Conservation (phyloP, 2,113 vertebrate genomes). For the Rhegmatorhina hoffmannsi region DNA sequence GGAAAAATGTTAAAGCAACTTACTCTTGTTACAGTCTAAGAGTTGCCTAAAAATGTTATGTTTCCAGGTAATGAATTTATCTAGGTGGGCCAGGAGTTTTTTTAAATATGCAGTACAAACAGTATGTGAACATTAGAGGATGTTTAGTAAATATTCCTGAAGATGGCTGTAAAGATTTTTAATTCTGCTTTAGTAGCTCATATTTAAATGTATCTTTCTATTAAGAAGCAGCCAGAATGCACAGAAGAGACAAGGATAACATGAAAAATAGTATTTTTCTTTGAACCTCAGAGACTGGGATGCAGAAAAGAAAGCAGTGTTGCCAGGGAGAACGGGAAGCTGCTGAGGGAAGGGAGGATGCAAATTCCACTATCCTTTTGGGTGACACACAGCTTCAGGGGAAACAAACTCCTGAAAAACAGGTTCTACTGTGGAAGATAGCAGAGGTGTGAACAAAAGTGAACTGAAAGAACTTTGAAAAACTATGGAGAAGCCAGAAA, state of each 20-base stretch:
- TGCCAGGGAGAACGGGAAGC: neutral
- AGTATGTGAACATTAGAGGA: neutral
- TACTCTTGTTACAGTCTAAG: neutral
- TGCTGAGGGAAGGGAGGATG: neutral
- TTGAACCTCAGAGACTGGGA: neutral
- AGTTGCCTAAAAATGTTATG: neutral
- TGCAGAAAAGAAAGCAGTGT: neutral
- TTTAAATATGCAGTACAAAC: neutral
- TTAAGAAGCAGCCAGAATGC: neutral
- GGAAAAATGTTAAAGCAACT: neutral
- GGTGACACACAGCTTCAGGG: neutral
- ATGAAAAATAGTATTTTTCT: neutral
- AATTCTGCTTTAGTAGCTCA: neutral
- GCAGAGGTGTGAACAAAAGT: neutral
- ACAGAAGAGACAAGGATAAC: neutral
- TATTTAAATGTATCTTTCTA: neutral
- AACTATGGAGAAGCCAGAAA: neutral
- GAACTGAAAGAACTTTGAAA: neutral
- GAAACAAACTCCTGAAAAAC: neutral
- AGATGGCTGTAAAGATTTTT: neutral
- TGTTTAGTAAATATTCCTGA: neutral
- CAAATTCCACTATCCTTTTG: neutral
- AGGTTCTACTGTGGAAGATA: neutral
- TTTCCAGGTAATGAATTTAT: neutral
- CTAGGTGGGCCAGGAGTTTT: neutral